A percentile compares a stretch with the other conserved stretches of the same genome.
These are phyloP conservation scores for Apodemia duryi DNA, from an alignment of 2,888 invertebrate species.

Conservation along the genomic window DNA sequence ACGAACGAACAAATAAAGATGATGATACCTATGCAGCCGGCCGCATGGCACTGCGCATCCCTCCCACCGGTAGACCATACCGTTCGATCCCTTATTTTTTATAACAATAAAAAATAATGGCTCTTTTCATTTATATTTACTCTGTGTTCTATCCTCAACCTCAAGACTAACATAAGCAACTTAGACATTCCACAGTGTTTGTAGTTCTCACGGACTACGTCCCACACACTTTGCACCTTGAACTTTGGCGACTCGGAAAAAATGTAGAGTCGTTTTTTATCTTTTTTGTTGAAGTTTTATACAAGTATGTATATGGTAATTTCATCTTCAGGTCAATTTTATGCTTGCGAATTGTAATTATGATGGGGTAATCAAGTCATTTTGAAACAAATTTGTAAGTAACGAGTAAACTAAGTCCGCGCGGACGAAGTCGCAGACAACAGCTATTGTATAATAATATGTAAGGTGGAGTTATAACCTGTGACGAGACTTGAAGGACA, in stretches of 20 bases:
- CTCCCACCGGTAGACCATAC: too few species aligned
- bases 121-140: neutral
- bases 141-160: neutral
- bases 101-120: neutral
- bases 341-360: neutral
- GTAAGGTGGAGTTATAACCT: too few species aligned
- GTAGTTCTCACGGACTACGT: conserved; percentile 57
- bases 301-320: too few species aligned
- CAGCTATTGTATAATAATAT: too few species aligned
- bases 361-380: neutral
- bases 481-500: too few species aligned
- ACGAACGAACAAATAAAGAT: too few species aligned
- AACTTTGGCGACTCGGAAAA: conserved; percentile 19
- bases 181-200: conserved; percentile 43
- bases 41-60: too few species aligned
- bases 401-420: too few species aligned
- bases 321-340: neutral
- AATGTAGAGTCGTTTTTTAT: neutral
- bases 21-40: too few species aligned
- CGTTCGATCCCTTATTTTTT: too few species aligned
- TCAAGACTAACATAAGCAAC: neutral
- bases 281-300: too few species aligned
- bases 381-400: neutral
- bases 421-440: too few species aligned
- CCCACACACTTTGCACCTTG: conserved; percentile 58